Evolutionary conservation across 2,888 invertebrate genomes (phyloP), one percentile per base, ranked within the genome.

Genomic region (Seira musarum): DNA sequence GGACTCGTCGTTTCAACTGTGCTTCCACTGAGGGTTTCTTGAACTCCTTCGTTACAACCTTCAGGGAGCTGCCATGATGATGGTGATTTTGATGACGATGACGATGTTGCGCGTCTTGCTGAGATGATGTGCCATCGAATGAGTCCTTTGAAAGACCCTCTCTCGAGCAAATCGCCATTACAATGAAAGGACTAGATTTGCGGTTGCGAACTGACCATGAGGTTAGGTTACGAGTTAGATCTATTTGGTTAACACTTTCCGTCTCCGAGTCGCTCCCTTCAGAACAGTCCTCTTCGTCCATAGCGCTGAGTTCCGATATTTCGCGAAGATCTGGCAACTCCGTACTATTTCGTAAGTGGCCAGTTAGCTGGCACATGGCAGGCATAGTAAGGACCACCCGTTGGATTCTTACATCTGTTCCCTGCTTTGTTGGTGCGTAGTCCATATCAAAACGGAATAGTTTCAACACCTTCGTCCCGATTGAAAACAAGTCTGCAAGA

Each of bases 101-200:
- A 35, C 21, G 75, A 30, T 8, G 2, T 1, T 53, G 61, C 2
- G 40, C 61, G 17, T 66, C 80, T 21, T 24, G 15, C n/a, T 67
- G n/a, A 35, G 53, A 53, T n/a, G 53, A 13, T 53, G 53, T 53
- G 15, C 21, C 2, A 60, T 60, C 60, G 35, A 65, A n/a, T 1
- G 64, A 63, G 25, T 67, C 72, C 5, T 17, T 8, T 21, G 76
- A 22, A n/a, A 63, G n/a, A 57, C 49, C 68, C n/a, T 77, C 81
- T 25, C 81, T 61, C n/a, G 83, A 79, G 72, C 83, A 83, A 35
- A 75, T 70, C 6, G 79, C 79, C 25, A 81, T 74, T 6, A 81
- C 73, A 40, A 79, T 79, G 46, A 81, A 83, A 71, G 83, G 83
- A 83, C 83, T 83, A 83, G 83, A 71, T 57, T 69, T 69, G 68